Percentiles rank a stretch among this genome's conserved stretches.
Evolutionary conservation across 2,113 vertebrate genomes (phyloP).

Genomic region (Cebus imitator): DNA sequence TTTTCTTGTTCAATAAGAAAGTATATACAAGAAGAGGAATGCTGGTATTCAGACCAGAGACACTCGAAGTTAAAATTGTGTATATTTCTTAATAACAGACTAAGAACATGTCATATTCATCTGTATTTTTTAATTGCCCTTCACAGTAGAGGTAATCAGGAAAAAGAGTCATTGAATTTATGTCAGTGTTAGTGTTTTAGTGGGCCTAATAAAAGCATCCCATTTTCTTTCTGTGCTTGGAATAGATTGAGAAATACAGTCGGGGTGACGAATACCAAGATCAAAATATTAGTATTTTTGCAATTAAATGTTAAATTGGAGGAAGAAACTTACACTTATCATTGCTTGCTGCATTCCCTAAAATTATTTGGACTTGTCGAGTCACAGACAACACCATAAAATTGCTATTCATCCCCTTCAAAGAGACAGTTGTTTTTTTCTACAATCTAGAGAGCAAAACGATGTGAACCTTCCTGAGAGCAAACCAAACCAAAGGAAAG

Average conservation of each 20-base stretch:
- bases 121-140: neutral
- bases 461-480: neutral
- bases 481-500: neutral
- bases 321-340: neutral
- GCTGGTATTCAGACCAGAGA: neutral
- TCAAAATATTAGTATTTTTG: neutral
- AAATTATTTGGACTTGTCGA: neutral
- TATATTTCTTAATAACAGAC: neutral
- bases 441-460: neutral
- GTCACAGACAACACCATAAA: neutral
- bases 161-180: slow-evolving; percentile 4
- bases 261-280: neutral
- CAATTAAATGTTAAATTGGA: neutral
- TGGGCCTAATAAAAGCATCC: neutral
- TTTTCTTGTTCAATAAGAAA: neutral
- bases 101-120: neutral
- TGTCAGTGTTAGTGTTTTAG: neutral
- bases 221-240: neutral
- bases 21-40: neutral
- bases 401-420: neutral
- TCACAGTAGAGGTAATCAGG: neutral
- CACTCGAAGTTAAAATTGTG: neutral
- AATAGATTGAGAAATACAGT: neutral
- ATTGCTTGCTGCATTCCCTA: neutral
- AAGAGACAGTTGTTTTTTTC: neutral